These are phyloP conservation scores for Anguilla obscura DNA, from an alignment of 2,797 vertebrate species.

Conservation along the genomic window DNA sequence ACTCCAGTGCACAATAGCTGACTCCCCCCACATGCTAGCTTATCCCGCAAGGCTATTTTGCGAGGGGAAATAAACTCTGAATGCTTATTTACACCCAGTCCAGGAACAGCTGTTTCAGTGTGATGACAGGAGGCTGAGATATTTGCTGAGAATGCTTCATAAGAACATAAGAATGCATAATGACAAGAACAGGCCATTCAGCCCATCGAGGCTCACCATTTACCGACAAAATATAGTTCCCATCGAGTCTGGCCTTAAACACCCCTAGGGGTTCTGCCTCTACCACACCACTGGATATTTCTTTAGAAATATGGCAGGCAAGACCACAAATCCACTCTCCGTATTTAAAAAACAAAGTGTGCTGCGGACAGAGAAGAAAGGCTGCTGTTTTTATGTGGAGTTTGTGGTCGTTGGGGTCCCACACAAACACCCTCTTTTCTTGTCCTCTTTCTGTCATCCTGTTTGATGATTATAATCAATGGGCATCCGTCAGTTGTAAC, in stretches of 20 bases:
- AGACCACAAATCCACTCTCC: neutral
- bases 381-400: neutral
- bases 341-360: neutral
- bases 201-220: too few species aligned
- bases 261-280: neutral
- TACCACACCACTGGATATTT: neutral
- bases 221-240: neutral
- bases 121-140: neutral
- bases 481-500: neutral
- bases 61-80: neutral
- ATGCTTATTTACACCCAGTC: neutral
- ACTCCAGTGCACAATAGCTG: too few species aligned
- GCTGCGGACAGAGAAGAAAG: neutral
- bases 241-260: neutral
- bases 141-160: too few species aligned
- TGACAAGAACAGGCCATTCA: neutral
- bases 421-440: neutral
- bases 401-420: neutral
- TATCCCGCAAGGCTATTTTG: neutral
- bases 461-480: constrained; percentile 1
- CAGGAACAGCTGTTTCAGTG: neutral
- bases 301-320: neutral
- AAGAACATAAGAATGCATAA: too few species aligned
- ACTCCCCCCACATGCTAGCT: neutral
- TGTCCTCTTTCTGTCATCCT: neutral